Base-by-base conservation (phyloP, 2,888 invertebrate genomes). In the Microlaimidae sp. region DNA sequence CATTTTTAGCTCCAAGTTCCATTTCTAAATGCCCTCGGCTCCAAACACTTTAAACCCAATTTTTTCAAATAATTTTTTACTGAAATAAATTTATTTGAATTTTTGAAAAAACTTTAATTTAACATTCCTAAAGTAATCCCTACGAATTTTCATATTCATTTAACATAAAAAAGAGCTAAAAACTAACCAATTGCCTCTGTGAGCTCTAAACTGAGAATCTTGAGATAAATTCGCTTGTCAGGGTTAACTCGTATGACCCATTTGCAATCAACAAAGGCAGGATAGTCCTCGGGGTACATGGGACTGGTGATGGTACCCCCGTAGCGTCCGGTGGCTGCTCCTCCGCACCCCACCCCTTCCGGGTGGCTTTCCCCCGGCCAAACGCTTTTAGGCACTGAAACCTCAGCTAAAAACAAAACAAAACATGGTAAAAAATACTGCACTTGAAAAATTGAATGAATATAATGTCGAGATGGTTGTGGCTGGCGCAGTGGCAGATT, bases 211-310 rank as follows among this genome's bases (percentile, higher is more conserved):
- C 72, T 67, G n/a, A 70, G 62, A 13, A 74, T 60, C 47, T 70
- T 64, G 13, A 74, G 57, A 58, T 73, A 73, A 43, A 74, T 70
- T 42, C 71, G 64, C 55, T 70, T 69, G 29, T 64, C 58, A 38
- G 66, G 66, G 23, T 66, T 63, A 10, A 73, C 74, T 42, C 74
- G 61, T 42, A 74, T 68, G 26, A 74, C 61, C 74, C 74, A 74
- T 41, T 70, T 65, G 61, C 74, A 74, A 7, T 71, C 70, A 13
- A 72, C 61, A 41, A 71, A 69, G 25, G 63, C 65, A 0, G 71
- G 69, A 56, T 70, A 72, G 7, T 67, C 66, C 7, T 57, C 55
- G 2, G 74, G 74, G 57, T 66, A 74, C 1, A 72, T 72, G 3
- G 74, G 74, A 23, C 71, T 71, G 4, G 59, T 59, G 40, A 74